Evolutionary conservation across 1,140 invertebrate genomes (phyloP), one percentile per base, ranked within the genome.

Genomic region (Oscheius sp.): DNA sequence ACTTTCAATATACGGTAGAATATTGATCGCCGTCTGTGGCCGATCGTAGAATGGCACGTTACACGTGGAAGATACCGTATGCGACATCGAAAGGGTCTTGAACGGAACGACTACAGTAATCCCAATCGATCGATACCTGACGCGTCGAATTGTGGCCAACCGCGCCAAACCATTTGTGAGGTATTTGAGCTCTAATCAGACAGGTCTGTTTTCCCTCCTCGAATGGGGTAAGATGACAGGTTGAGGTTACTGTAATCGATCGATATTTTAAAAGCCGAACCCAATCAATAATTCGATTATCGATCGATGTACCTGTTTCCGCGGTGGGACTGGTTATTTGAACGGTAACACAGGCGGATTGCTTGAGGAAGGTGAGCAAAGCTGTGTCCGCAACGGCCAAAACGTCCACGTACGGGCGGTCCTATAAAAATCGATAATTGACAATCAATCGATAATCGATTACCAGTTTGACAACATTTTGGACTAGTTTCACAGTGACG

Each of bases 361-460:
- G 64, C 38, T 49, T 67, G 26, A 63, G 64, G 58, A 52, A 76
- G 26, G 15, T 31, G 61, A 70, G 76, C 63, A 62, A 46, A 32
- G 55, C 36, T 32, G 46, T 36, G 45, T 76, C 75, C 0, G 36
- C 65, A 3, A 74, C 65, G 10, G 72, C 75, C 18, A 76, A 45
- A 23, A 76, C 52, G 45, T 76, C 75, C n/a, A 76, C 71, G 34
- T 68, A 76, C 1, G 75, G 75, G 20, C 75, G 72, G 28, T 73
- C 69, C 75, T 76, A 59, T 4, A 90, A 86, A 42, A 10, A 7
- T n/a, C 38, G n/a, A 42, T 7, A 10, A 7, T 42, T 42, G 7
- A n/a, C n/a, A n/a, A 7, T 7, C 38, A 42, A 7, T n/a, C 7
- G 7, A 42, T 42, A 42, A 42, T 59, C 29, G 23, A 13, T 59